Evolutionary conservation across 2,888 invertebrate genomes (phyloP), one percentile per base, ranked within the genome.

Genomic region (Ectemnius lituratus): DNA sequence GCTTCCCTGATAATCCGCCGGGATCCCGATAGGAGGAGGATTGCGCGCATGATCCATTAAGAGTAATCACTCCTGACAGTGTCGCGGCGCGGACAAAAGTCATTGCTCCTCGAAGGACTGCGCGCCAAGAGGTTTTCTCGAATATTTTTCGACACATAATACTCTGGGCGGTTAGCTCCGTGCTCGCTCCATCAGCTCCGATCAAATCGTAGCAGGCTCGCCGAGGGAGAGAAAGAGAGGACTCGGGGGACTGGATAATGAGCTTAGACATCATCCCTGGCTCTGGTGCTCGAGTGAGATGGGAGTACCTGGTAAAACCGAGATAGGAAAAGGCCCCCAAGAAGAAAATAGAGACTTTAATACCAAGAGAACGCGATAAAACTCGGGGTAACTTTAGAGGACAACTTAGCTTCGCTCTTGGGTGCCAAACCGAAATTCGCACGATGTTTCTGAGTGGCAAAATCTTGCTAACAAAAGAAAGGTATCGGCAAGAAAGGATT

Each of bases 141-240:
- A 74, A 83, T 84, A 83, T 84, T 87, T 86, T 85, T 84, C 85
- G 89, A 89, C 86, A 87, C 86, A 88, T 86, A 89, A 90, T 90
- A 87, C 88, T 84, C 84, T 84, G 86, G 86, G 88, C 85, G 89
- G 90, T 89, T 89, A 90, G 88, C 87, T 86, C 79, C 83, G 81
- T 85, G 85, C 79, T 85, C 88, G 90, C 86, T 86, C 87, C 87
- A 87, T 88, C 88, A 76, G 79, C 70, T 85, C 81, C 85, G 84
- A 88, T 88, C 86, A 88, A 74, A 83, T 84, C 81, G 64, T 84
- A 82, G 84, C 79, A 82, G 81, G 28, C 52, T 47, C 59, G 69
- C 65, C 77, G 73, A 78, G 72, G 67, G 74, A 73, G 79, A 76
- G 73, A 80, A 47, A 73, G 79, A 76, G 73, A 80, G 45, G 73